Base-by-base conservation (phyloP, 2,113 vertebrate species). In the Choloepus hoffmanni region DNA sequence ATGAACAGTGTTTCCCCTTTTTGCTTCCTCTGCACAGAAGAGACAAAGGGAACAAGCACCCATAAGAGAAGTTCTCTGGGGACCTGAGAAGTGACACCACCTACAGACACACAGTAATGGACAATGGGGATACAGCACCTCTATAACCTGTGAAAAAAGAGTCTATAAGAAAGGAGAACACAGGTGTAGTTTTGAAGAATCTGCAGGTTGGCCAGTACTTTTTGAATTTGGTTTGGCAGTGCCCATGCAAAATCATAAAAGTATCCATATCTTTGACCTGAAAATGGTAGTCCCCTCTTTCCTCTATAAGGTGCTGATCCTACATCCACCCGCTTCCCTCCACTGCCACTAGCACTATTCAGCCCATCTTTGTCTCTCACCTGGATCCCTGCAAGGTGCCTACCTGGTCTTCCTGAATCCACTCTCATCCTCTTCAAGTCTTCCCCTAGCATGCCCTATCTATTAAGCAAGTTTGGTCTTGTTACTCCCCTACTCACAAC, bases 21-120 rank as follows among this genome's bases (percentile, higher is more conserved):
- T 83, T 90, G 36, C 65, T 74, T 74, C 58, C 45, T 67, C 68
- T 94, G 43, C 68, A 76, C 58, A 83, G 53, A 84, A 70, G 70
- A 63, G 1, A 26, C 53, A 68, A 0, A 72, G 63, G 36, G 53
- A 72, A 72, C 88, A 65, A 92, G 36, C 53, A 72, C 33, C 16
- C 63, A 67, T 67, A 76, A 55, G 63, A 89, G 58, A 89, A 72
- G n/a, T 87, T 90, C 53, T 70, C 0, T 48, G 62, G 88, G 68
- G 33, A 70, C 45, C 68, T 88, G 60, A 90, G 48, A 68, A 55
- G 77, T 77, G 68, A 50, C 83, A 55, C 87, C 62, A 83, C 23
- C 3, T 62, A 10, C 53, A 81, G 24, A 68, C 16, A 68, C 23
- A 78, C 43, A 55, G n/a, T 70, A 53, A 70, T 68, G 40, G 12